Percentiles rank a stretch among this genome's conserved stretches.
Conservation (phyloP, 2,888 invertebrate species). For the Eucriotettix oculatus region DNA sequence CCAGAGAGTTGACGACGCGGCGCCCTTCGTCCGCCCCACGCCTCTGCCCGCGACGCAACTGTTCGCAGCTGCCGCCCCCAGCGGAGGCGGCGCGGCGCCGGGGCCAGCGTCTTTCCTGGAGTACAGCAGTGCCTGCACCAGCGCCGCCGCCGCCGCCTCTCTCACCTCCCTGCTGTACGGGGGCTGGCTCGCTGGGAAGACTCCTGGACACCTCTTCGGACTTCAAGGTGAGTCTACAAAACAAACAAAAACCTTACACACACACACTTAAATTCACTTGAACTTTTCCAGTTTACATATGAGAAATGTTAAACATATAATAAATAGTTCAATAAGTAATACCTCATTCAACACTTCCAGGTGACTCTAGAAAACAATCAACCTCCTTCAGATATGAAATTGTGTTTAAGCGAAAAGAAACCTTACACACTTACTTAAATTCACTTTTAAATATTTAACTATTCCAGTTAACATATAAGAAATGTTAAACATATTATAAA, state of each 20-base stretch:
- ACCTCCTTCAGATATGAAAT: too few relatives aligned
- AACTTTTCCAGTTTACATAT: too few relatives aligned
- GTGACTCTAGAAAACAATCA: not conserved
- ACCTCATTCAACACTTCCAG: too few relatives aligned
- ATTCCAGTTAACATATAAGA: too few relatives aligned
- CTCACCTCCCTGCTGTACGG: slow-evolving; percentile 18
- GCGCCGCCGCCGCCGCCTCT: slow-evolving; percentile 10
- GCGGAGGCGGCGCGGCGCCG: not conserved
- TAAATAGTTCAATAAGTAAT: too few relatives aligned
- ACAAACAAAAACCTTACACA: too few relatives aligned
- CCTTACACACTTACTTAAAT: too few relatives aligned
- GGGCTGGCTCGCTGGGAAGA: slow-evolving; percentile 18
- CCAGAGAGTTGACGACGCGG: not conserved
- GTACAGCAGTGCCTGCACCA: not conserved
- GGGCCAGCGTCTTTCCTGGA: not conserved
- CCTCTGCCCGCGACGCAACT: not conserved
- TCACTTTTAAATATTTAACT: too few relatives aligned
- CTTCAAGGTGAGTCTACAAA: not conserved
- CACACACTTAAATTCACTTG: too few relatives aligned
- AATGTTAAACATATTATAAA: too few relatives aligned
- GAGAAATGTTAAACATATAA: too few relatives aligned
- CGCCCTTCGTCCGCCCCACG: not conserved
- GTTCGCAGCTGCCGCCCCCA: not conserved
- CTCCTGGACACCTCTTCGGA: not conserved
- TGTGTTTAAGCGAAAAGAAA: too few relatives aligned